Percentiles rank a stretch among this genome's conserved stretches.
Evolutionary conservation across 2,113 vertebrate species (phyloP).

Genomic region (Girardinichthys multiradiatus): DNA sequence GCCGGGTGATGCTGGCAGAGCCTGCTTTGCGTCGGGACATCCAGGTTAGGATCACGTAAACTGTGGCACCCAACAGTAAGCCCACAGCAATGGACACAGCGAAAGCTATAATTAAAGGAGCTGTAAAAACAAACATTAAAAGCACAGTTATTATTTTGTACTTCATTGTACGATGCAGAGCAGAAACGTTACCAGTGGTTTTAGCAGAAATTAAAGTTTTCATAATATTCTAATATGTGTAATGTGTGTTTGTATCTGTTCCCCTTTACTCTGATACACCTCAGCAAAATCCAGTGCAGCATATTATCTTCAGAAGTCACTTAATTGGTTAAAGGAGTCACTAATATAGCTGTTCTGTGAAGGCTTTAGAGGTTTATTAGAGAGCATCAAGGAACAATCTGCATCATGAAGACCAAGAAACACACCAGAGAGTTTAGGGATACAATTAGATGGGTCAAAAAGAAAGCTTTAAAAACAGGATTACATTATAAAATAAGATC

Average conservation of each 20-base stretch:
- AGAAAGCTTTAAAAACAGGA: neutral
- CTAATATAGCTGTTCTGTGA: neutral
- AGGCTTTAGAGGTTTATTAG: neutral
- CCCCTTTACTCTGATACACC: neutral
- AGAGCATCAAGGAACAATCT: neutral
- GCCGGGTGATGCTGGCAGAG: constrained; percentile 90
- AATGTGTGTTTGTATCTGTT: neutral
- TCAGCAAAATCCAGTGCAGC: neutral
- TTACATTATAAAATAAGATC: too few relatives aligned
- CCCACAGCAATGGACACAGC: constrained; percentile 91
- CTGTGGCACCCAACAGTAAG: constrained; percentile 87
- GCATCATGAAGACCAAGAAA: too few relatives aligned
- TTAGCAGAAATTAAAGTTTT: neutral
- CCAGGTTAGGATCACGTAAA: constrained; percentile 88
- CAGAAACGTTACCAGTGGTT: neutral
- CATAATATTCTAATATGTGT: neutral
- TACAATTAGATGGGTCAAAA: too few relatives aligned
- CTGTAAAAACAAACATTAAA: constrained; percentile 72
- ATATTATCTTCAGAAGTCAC: neutral
- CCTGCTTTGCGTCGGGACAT: constrained; percentile 87
- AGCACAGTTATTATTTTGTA: neutral
- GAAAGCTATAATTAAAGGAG: constrained; percentile 90
- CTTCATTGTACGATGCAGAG: neutral
- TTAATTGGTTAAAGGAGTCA: neutral
- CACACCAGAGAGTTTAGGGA: too few relatives aligned